Conservation (phyloP, 2,888 invertebrate genomes). For the Tanypteryx hageni region DNA sequence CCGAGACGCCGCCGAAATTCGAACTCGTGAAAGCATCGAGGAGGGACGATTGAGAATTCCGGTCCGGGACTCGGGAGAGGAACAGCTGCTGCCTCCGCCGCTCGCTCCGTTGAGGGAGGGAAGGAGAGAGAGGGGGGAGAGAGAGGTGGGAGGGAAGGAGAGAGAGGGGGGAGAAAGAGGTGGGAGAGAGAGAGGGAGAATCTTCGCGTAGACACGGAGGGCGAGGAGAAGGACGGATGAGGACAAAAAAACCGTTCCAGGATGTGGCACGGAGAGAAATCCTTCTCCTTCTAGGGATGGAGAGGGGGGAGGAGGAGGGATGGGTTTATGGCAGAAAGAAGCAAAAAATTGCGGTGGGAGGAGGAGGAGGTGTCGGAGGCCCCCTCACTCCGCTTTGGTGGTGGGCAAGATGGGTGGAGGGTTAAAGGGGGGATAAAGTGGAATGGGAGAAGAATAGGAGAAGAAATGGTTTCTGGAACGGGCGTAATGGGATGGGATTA, state of each 20-base stretch:
- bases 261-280: slow-evolving; percentile 43
- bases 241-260: slow-evolving; percentile 17
- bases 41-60: background rate
- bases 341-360: background rate
- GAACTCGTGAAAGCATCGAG: background rate
- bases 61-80: slow-evolving; percentile 1
- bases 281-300: slow-evolving; percentile 8
- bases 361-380: background rate
- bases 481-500: too few relatives aligned
- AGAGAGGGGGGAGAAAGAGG: background rate
- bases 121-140: background rate
- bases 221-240: background rate
- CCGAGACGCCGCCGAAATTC: background rate
- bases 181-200: background rate
- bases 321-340: background rate
- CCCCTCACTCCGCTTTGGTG: background rate
- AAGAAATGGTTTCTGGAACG: too few relatives aligned
- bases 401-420: background rate
- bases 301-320: background rate
- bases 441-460: too few relatives aligned
- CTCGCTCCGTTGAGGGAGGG: background rate
- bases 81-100: background rate
- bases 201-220: background rate
- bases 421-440: too few relatives aligned
- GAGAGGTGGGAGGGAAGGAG: background rate